Evolutionary conservation across 1,140 invertebrate species (phyloP).

Genomic region (Dendroctonus valens): DNA sequence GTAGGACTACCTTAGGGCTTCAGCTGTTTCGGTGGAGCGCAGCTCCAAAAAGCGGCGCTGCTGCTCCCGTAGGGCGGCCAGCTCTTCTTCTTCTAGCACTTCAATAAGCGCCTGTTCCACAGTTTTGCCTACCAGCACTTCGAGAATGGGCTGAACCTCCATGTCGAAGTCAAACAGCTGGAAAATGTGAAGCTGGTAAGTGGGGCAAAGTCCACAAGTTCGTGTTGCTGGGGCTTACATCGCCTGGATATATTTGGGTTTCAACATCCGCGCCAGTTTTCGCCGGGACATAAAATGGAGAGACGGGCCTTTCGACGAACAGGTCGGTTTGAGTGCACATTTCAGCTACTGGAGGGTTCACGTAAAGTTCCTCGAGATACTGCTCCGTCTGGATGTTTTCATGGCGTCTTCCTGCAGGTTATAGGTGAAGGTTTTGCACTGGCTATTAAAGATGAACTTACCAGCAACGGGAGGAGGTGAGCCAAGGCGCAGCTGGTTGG

Average conservation of each 20-base stretch:
- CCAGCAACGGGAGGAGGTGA: conserved; percentile 73
- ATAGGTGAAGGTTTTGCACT: background rate
- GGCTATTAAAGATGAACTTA: background rate
- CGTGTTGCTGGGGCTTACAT: conserved; percentile 60
- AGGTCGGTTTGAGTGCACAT: conserved; percentile 83
- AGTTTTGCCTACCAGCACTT: conserved; percentile 83
- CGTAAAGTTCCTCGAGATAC: conserved; percentile 78
- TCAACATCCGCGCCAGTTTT: conserved; percentile 75
- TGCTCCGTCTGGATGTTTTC: conserved; percentile 83
- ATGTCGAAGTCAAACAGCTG: conserved; percentile 86
- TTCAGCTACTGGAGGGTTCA: conserved; percentile 69
- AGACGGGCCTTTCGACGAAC: conserved; percentile 75
- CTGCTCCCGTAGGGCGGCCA: conserved; percentile 68
- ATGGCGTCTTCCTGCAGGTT: conserved; percentile 59
- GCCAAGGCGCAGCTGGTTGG: conserved; percentile 47
- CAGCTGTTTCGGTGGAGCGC: conserved; percentile 75
- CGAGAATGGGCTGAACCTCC: conserved; percentile 84
- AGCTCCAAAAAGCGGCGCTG: conserved; percentile 77
- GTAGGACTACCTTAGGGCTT: conserved; percentile 57
- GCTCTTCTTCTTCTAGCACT: conserved; percentile 75
- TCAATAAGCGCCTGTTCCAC: conserved; percentile 84
- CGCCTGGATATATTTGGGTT: conserved; percentile 85
- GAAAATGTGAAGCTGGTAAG: background rate
- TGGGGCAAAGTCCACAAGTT: background rate
- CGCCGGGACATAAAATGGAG: conserved; percentile 70